Evolutionary conservation across 2,888 invertebrate genomes (phyloP), one percentile per base, ranked within the genome.

Genomic region (Diaperis boleti): DNA sequence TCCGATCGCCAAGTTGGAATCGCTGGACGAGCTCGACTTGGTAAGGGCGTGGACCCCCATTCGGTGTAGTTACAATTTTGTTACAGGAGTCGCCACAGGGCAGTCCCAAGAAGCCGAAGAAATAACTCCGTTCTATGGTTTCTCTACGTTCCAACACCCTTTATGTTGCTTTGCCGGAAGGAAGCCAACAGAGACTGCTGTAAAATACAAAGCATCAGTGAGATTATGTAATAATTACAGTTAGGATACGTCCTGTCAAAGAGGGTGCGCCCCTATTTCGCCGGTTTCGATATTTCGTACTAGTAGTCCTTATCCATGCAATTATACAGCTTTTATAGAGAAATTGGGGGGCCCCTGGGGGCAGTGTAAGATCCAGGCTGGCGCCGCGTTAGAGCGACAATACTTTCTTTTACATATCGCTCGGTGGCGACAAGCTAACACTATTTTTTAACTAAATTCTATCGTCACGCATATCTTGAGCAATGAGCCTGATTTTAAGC

Each of bases 1-100:
- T 67, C 88, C 88, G 33, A 88, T 88, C 68, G 88, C 88, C 56
- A 85, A 87, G 77, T 81, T 88, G 72, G 88, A 88, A 77, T 88
- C 88, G 37, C 79, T 88, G 72, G 88, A 88, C 75, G 88, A 88
- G 80, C 80, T 87, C 69, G 86, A 86, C 76, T 83, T 86, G 79
- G 86, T 81, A 75, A 73, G 5, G 15, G 35, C n/a, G 17, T 10
- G n/a, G n/a, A n/a, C 14, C 14, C 18, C 10, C 3, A 45, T 17
- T 6, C 20, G 6, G 20, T 3, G 3, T 20, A 20, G 3, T 6
- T 4, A 26, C 26, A 26, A 26, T 26, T 26, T 65, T 57, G 7
- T 74, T 74, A 15, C 66, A 77, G 77, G 77, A 77, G 63, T 77
- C 77, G 45, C 76, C 77, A 20, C 64, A 69, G 62, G 70, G 71